Evolutionary conservation across 2,113 vertebrate species (phyloP), one percentile per base, ranked within the genome.

Genomic region (Lates calcarifer): DNA sequence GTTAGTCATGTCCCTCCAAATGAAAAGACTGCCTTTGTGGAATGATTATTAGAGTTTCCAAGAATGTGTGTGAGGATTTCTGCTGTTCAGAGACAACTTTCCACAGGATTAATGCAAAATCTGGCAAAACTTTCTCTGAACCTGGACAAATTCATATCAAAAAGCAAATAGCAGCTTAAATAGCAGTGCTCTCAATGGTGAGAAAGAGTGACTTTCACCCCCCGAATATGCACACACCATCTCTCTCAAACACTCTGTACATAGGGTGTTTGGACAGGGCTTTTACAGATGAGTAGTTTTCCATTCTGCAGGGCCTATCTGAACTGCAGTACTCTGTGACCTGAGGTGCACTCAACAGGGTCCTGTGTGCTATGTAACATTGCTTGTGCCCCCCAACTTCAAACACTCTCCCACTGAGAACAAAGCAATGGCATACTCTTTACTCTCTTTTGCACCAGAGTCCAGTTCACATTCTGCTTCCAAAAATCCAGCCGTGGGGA

Each of bases 381-480:
- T 45, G 17, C 61, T 60, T 55, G 13, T 2, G 9, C 41, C 14
- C 60, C 53, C 20, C 14, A 18, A 31, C 61, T 22, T 24, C 10
- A 41, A 72, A 83, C 20, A 11, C 47, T 35, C 33, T 58, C 75
- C 72, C 12, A 47, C 47, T 2, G 22, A 77, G 69, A 86, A 80
- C 66, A 82, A 86, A 84, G 74, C 62, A 57, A 17, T 13, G n/a
- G 55, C 73, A 76, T 70, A 51, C 80, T 87, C 63, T 72, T 41
- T 47, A 29, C 47, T 58, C 71, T 66, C 65, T 77, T 76, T 63
- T 73, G 41, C 67, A 79, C 69, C 45, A 57, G 33, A 49, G 39
- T 74, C 39, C 58, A 47, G 45, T 79, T 74, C 26, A 51, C 62
- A 28, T 18, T 57, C 17, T 8, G 12, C 49, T 81, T 72, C 53